phyloP scores from a whole-genome alignment of 2,113 vertebrate genomes.

The Nansenia antarctica region DNA sequence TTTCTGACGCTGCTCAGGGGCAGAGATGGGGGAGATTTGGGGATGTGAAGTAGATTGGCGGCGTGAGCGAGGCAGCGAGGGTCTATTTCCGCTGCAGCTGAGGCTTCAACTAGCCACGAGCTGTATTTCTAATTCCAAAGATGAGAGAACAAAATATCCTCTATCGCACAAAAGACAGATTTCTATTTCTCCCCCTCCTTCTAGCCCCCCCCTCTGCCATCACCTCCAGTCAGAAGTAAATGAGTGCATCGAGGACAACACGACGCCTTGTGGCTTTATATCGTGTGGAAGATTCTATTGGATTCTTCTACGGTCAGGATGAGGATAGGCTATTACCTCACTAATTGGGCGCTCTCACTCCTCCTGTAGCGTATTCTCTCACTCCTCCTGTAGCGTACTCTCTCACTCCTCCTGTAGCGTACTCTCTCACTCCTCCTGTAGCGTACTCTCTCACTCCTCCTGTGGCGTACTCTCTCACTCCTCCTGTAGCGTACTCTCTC shows the following conservation, averaged over 20 bases:
- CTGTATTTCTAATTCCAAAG: slow-evolving; percentile 71
- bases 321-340: neutral
- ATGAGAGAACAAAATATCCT: slow-evolving; percentile 68
- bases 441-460: too few species aligned
- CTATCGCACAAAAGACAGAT: slow-evolving; percentile 54
- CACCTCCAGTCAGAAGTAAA: slow-evolving; percentile 50
- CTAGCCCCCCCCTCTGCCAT: slow-evolving; percentile 34
- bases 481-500: too few species aligned
- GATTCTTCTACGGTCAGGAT: slow-evolving; percentile 11
- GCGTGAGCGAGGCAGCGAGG: slow-evolving; percentile 59
- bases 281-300: neutral
- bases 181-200: slow-evolving; percentile 22
- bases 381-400: too few species aligned
- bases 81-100: slow-evolving; percentile 64
- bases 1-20: slow-evolving; percentile 64
- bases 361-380: too few species aligned
- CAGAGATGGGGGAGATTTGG: slow-evolving; percentile 64
- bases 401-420: too few species aligned
- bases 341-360: slow-evolving; percentile 5
- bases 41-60: slow-evolving; percentile 68
- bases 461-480: too few species aligned
- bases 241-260: slow-evolving; percentile 56
- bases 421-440: too few species aligned
- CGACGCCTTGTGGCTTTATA: slow-evolving; percentile 33
- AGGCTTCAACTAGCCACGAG: slow-evolving; percentile 70